Base-by-base conservation (phyloP, 2,113 vertebrate species). In the Heterotis niloticus region DNA sequence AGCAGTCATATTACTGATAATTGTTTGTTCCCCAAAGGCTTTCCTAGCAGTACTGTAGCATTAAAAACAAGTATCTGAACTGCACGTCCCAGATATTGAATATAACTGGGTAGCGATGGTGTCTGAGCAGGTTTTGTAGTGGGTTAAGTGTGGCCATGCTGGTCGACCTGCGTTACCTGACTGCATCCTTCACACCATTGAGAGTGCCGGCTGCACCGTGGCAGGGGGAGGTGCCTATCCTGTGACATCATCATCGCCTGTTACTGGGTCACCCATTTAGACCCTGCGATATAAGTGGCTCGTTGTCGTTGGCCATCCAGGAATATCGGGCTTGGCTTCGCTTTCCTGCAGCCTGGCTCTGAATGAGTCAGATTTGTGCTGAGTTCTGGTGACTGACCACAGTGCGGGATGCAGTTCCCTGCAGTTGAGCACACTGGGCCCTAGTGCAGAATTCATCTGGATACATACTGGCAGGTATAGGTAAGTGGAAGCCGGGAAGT, bases 231-330 rank as follows among this genome's bases (percentile, higher is more conserved):
- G 17, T 1, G 10, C 26, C 18, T 52, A 34, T 18, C 24, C 69
- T 16, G 44, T 54, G 34, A 44, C 34, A 44, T 44, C 34, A 4
- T 44, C 34, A 44, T 44, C 7, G 34, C 34, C 34, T 44, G 69
- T n/a, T 72, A 51, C 69, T 51, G 52, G 69, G 69, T 72, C 69
- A 72, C 69, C 69, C 54, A 72, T 72, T 54, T 72, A 72, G 24
- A 54, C n/a, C 5, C 28, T 54, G 69, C 18, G 20, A 12, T 54
- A 13, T 52, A 14, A 51, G 20, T 52, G 69, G 34, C 2, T 2
- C 7, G 34, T 44, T 7, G 7, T 44, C 34, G 34, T 44, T 2
- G 51, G 69, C 20, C 0, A 34, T 51, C 5, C 34, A 52, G 69
- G n/a, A 72, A 52, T n/a, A 12, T 52, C n/a, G 69, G 29, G 52